Percentiles rank a stretch among this genome's conserved stretches.
phyloP scores from a whole-genome alignment of 1,140 invertebrate genomes.

The Drosophila triauraria region DNA sequence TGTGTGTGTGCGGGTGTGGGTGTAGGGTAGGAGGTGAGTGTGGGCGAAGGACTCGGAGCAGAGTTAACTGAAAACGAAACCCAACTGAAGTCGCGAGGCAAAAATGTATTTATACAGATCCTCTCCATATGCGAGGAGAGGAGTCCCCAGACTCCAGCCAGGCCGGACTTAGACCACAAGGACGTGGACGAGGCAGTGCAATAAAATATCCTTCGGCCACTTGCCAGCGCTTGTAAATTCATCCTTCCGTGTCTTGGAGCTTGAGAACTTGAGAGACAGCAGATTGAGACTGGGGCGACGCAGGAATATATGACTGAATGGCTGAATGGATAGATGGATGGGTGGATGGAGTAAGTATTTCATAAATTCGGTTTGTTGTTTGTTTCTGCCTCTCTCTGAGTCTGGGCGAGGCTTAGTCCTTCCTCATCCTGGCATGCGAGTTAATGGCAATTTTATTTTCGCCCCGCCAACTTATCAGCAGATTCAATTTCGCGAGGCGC shows the following conservation, averaged over 20 bases:
- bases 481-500: conserved; percentile 41
- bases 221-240: conserved; percentile 52
- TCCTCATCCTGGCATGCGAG: conserved; percentile 3
- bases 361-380: conserved; percentile 40
- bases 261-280: neutral
- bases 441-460: conserved; percentile 48
- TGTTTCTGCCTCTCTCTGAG: neutral
- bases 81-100: conserved; percentile 46
- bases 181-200: conserved; percentile 27
- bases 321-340: neutral
- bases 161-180: conserved; percentile 18
- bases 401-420: conserved; percentile 11
- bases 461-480: conserved; percentile 18
- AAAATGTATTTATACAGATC: conserved; percentile 46
- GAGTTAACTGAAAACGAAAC: conserved; percentile 55
- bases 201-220: conserved; percentile 47
- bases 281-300: neutral
- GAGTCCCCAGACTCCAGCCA: conserved; percentile 1
- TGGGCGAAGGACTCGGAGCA: neutral
- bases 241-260: conserved; percentile 20
- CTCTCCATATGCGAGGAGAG: conserved; percentile 1
- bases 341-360: conserved; percentile 15
- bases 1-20: conserved; percentile 29
- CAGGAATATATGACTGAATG: conserved; percentile 1
- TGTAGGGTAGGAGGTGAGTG: conserved; percentile 20